Conservation (phyloP, 2,113 vertebrate species). For the Melanocharis versteri region DNA sequence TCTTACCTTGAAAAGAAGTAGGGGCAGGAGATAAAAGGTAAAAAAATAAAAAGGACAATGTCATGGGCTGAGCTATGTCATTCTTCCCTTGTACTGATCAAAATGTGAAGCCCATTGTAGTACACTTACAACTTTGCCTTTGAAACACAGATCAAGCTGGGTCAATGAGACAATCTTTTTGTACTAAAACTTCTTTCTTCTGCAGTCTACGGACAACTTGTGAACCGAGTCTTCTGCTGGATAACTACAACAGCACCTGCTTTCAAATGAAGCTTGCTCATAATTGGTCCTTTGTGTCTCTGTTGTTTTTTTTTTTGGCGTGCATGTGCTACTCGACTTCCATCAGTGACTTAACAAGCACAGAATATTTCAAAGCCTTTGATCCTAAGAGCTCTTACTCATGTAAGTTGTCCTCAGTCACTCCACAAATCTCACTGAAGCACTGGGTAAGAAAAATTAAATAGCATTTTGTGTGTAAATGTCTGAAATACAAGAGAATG, state of each 20-base stretch:
- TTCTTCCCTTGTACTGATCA: conserved; percentile 57
- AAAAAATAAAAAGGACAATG: conserved; percentile 23
- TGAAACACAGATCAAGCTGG: conserved; percentile 69
- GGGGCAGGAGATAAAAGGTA: neutral
- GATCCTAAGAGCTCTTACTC: neutral
- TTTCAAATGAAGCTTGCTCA: conserved; percentile 34
- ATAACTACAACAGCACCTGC: neutral
- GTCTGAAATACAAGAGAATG: neutral
- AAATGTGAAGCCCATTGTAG: conserved; percentile 55
- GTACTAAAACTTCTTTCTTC: conserved; percentile 26
- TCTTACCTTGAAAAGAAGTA: conserved; percentile 9
- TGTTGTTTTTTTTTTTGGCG: neutral
- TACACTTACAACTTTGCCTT: conserved; percentile 60
- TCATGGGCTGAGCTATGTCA: conserved; percentile 58
- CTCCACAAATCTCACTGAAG: conserved; percentile 1
- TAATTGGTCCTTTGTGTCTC: neutral
- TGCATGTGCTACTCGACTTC: neutral
- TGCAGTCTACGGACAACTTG: conserved; percentile 23
- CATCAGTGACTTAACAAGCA: neutral
- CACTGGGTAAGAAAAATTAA: conserved; percentile 2
- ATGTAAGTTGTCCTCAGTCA: neutral
- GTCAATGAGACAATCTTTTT: conserved; percentile 52
- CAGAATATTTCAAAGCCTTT: conserved; percentile 10
- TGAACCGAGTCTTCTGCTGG: neutral
- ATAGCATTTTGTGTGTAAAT: neutral